Conservation (phyloP, 2,113 vertebrate genomes). For the Macrotis lagotis region DNA sequence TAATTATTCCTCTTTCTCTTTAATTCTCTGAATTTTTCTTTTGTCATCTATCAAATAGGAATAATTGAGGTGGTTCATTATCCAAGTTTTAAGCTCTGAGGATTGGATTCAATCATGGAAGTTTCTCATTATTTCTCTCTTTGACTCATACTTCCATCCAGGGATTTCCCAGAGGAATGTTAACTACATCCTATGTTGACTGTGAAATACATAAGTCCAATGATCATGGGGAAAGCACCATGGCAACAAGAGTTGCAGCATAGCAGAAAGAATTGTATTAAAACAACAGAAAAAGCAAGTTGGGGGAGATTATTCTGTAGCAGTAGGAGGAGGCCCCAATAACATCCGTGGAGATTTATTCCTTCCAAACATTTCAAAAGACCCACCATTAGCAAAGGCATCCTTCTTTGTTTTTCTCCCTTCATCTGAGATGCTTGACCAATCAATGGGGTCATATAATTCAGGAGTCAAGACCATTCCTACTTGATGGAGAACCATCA, state of each 20-base stretch:
- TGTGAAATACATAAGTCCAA: not conserved
- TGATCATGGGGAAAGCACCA: not conserved
- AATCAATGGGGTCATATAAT: not conserved
- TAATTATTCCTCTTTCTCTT: not conserved
- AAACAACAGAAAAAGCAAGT: not conserved
- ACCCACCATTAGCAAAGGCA: not conserved
- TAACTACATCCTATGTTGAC: not conserved
- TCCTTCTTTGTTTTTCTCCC: not conserved
- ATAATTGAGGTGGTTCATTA: not conserved
- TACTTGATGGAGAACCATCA: not conserved
- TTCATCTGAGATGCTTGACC: not conserved
- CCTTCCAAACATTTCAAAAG: not conserved
- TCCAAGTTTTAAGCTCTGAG: not conserved
- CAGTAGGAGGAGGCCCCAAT: not conserved
- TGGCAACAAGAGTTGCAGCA: not conserved
- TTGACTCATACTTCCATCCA: not conserved
- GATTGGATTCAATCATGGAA: not conserved
- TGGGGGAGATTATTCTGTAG: not conserved
- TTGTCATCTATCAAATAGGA: not conserved
- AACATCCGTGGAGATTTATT: not conserved
- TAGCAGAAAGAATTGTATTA: not conserved
- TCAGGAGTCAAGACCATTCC: not conserved
- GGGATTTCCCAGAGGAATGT: not conserved
- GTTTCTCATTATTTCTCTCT: not conserved
- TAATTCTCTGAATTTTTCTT: conserved; percentile 22